These are phyloP conservation scores for Uropsilus gracilis DNA, from an alignment of 2,113 vertebrate genomes.

Conservation along the genomic window DNA sequence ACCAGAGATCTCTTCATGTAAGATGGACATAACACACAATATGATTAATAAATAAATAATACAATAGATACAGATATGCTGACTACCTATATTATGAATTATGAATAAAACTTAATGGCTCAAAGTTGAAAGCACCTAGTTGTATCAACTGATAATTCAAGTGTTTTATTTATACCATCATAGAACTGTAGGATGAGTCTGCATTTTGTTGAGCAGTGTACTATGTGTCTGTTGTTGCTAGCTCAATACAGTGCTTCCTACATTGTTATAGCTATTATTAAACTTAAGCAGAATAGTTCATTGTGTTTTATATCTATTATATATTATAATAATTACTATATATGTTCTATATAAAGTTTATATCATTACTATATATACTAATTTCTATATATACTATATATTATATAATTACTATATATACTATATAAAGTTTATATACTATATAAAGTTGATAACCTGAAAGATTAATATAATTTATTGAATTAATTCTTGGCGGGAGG, in stretches of 20 bases:
- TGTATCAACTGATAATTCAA: neutral
- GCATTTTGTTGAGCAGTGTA: neutral
- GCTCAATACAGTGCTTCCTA: neutral
- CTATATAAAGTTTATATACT: too few relatives aligned
- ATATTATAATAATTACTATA: too few relatives aligned
- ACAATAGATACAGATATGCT: neutral
- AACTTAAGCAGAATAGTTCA: neutral
- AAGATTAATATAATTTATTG: neutral
- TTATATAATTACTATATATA: too few relatives aligned
- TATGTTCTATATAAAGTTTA: too few relatives aligned
- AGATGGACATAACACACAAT: neutral
- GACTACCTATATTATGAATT: neutral
- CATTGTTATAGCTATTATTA: neutral
- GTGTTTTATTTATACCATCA: too few relatives aligned
- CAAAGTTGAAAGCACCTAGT: neutral
- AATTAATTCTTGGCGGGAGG: neutral
- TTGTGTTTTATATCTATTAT: too few relatives aligned
- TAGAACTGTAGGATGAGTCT: too few relatives aligned
- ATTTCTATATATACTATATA: too few relatives aligned
- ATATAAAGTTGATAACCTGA: too few relatives aligned
- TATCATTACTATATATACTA: too few relatives aligned
- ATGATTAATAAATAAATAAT: too few relatives aligned
- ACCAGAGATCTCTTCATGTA: neutral
- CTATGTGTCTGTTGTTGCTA: neutral
- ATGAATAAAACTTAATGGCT: neutral